Conservation (phyloP, 1,140 invertebrate species). For the Macrosteles quadrilineatus region DNA sequence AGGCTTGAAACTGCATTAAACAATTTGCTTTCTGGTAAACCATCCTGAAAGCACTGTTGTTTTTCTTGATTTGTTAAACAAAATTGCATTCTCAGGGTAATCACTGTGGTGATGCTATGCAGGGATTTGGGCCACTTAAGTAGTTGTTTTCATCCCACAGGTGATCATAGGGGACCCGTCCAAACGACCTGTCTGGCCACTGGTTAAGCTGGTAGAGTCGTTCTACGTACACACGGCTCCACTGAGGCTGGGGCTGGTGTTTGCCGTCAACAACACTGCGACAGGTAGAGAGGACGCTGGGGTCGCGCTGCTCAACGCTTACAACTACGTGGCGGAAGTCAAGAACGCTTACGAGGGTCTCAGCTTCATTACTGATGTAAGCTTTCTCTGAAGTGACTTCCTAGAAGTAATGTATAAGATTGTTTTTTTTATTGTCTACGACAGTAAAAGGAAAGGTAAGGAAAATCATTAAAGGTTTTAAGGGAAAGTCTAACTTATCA, state of each 20-base stretch:
- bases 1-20: no score
- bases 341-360: constrained; percentile 72
- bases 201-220: constrained; percentile 88
- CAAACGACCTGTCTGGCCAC: constrained; percentile 63
- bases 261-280: constrained; percentile 65
- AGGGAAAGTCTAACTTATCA: no score
- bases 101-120: no score
- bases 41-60: no score
- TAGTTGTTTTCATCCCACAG: no score
- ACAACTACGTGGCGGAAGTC: constrained; percentile 85
- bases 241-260: constrained; percentile 87
- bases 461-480: no score
- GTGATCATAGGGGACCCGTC: constrained; percentile 88
- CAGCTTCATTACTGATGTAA: constrained; percentile 81
- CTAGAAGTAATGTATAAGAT: not conserved
- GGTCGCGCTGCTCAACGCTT: constrained; percentile 86
- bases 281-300: constrained; percentile 71
- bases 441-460: no score
- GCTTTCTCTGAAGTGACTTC: no score
- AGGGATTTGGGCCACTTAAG: no score
- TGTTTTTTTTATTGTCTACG: not conserved
- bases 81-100: no score
- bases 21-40: no score
- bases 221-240: constrained; percentile 89
- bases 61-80: no score